phyloP scores from a whole-genome alignment of 2,113 vertebrate genomes.

The Anolis carolinensis region DNA sequence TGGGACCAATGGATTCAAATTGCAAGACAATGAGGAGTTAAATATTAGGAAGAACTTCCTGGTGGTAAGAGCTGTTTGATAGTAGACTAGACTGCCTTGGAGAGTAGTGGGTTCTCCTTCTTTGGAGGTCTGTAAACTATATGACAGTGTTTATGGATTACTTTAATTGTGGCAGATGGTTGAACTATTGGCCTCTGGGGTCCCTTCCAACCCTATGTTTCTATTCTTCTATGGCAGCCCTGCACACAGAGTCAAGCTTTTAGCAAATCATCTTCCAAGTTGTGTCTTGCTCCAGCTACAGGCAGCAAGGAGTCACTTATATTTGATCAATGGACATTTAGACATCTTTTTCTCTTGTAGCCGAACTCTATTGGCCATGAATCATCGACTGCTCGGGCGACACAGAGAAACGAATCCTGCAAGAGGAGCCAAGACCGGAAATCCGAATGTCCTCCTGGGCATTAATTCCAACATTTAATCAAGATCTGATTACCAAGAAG shows the following conservation, averaged over 20 bases:
- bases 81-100: too few species aligned
- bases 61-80: too few species aligned
- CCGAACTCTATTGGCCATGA: constrained; percentile 33
- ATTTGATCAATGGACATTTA: constrained; percentile 38
- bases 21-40: too few species aligned
- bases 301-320: constrained; percentile 14
- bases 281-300: not conserved
- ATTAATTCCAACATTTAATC: constrained; percentile 67
- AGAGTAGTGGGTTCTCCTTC: too few species aligned
- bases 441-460: constrained; percentile 58
- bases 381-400: constrained; percentile 35
- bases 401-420: not conserved
- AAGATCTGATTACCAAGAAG: constrained; percentile 69
- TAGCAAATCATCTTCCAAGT: not conserved
- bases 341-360: constrained; percentile 43
- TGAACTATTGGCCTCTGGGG: too few species aligned
- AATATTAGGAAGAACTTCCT: too few species aligned
- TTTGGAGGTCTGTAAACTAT: too few species aligned
- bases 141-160: too few species aligned
- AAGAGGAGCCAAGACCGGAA: constrained; percentile 56
- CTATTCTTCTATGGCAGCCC: too few species aligned
- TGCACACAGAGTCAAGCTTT: not conserved
- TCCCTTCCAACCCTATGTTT: too few species aligned
- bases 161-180: too few species aligned
- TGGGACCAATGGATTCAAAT: too few species aligned